Evolutionary conservation across 30 jellyfish, hydroid and myxozoan genomes (phyloP).

Genomic region (Hydractinia symbiolongicarpus): DNA sequence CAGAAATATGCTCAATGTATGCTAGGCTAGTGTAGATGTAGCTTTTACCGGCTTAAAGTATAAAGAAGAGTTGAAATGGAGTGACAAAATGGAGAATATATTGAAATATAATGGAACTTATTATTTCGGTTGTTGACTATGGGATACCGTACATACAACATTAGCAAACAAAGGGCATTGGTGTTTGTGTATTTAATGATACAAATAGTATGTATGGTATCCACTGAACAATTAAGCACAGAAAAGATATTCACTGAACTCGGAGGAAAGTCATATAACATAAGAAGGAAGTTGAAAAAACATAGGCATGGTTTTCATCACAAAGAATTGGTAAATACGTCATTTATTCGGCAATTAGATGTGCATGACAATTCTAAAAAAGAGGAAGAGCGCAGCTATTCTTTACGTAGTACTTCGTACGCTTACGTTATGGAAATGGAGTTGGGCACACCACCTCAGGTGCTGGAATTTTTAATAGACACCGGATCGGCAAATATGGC

Average conservation of each 20-base stretch:
- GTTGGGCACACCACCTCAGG: conserved; percentile 89
- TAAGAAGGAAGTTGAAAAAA: conserved; percentile 64
- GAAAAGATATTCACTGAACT: conserved; percentile 20
- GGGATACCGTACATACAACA: too few species aligned
- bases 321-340: background rate
- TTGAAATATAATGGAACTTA: too few species aligned
- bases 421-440: conserved; percentile 89
- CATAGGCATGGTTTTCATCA: conserved; percentile 46
- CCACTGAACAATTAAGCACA: background rate
- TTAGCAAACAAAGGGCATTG: too few species aligned
- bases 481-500: conserved; percentile 99
- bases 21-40: too few species aligned
- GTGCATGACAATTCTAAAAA: background rate
- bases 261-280: conserved; percentile 55
- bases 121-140: too few species aligned
- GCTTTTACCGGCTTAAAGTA: too few species aligned
- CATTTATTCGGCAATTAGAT: background rate
- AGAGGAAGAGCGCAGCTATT: conserved; percentile 17
- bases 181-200: background rate
- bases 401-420: conserved; percentile 76
- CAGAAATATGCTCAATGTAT: too few species aligned
- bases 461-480: conserved; percentile 80
- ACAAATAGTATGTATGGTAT: background rate
- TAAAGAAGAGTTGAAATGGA: too few species aligned
- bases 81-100: too few species aligned